phyloP scores from a whole-genome alignment of 2,888 invertebrate species.

The Heliconius aoede region DNA sequence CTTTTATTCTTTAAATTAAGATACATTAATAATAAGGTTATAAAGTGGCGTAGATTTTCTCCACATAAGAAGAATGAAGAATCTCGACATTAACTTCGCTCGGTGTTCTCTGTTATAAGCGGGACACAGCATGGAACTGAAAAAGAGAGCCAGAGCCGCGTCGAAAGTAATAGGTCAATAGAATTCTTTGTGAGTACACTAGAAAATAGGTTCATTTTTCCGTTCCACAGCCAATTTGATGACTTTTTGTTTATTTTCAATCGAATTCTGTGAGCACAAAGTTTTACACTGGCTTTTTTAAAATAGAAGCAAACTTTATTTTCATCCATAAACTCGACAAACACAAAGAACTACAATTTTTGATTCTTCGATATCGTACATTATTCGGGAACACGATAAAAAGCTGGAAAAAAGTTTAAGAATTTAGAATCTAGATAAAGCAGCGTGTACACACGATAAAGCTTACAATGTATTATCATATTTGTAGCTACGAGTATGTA shows the following conservation, averaged over 20 bases:
- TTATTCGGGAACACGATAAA: slow-evolving; percentile 7
- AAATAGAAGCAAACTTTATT: slow-evolving; percentile 22
- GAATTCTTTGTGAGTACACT: not conserved
- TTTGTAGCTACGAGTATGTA: too few species aligned
- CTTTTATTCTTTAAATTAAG: too few species aligned
- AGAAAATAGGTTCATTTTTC: slow-evolving; percentile 33
- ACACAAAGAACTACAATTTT: slow-evolving; percentile 18
- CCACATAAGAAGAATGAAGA: not conserved
- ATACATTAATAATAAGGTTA: too few species aligned
- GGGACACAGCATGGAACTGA: not conserved
- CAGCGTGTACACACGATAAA: not conserved
- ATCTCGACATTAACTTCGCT: not conserved
- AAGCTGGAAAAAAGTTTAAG: not conserved
- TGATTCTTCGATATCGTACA: slow-evolving; percentile 15
- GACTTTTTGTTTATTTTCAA: not conserved
- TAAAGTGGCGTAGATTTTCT: too few species aligned
- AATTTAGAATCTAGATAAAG: slow-evolving; percentile 10
- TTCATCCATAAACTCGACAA: slow-evolving; percentile 18
- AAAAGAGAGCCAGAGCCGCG: not conserved
- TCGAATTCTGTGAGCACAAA: not conserved
- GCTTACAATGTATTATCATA: not conserved
- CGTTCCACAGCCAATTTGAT: not conserved
- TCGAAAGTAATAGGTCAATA: not conserved
- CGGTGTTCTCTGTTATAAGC: not conserved
- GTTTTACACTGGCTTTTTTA: slow-evolving; percentile 7